Conservation (phyloP, 2,113 vertebrate species). For the Cololabis saira region DNA sequence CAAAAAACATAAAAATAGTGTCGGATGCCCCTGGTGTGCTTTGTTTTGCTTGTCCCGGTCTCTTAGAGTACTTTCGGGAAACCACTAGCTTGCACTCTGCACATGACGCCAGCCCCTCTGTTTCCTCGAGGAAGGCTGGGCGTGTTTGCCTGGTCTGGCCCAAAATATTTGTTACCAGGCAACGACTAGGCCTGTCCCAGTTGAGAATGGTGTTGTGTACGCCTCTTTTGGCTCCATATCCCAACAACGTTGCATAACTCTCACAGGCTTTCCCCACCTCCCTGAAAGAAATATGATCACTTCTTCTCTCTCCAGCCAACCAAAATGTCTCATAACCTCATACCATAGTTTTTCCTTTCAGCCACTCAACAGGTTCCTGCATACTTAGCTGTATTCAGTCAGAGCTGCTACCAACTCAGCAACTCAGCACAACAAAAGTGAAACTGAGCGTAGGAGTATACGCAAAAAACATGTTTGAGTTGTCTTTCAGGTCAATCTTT, state of each 20-base stretch:
- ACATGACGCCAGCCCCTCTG: conserved; percentile 72
- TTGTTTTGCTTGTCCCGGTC: conserved; percentile 76
- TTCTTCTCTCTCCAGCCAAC: conserved; percentile 44
- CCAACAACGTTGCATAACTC: conserved; percentile 77
- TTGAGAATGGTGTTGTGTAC: conserved; percentile 74
- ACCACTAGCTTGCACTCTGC: conserved; percentile 64
- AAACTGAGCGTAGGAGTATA: conserved; percentile 28
- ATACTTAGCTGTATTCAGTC: conserved; percentile 13
- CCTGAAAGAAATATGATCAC: conserved; percentile 62
- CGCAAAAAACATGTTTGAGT: conserved; percentile 3
- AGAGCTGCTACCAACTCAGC: conserved; percentile 1
- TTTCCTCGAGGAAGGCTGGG: conserved; percentile 78
- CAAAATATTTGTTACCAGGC: conserved; percentile 86
- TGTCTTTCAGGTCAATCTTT: conserved; percentile 25
- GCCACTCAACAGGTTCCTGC: conserved; percentile 25
- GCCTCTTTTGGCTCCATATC: conserved; percentile 72
- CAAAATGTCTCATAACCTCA: conserved; percentile 41
- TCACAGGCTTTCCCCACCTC: conserved; percentile 67
- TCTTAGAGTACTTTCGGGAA: conserved; percentile 79
- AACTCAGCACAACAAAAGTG: conserved; percentile 25
- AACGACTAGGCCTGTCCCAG: conserved; percentile 78
- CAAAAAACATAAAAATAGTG: conserved; percentile 21
- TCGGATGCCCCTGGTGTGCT: conserved; percentile 53
- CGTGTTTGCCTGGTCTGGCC: conserved; percentile 79
- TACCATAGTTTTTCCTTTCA: conserved; percentile 36